Conservation (phyloP, 2,888 invertebrate species). For the Erebia aethiops region DNA sequence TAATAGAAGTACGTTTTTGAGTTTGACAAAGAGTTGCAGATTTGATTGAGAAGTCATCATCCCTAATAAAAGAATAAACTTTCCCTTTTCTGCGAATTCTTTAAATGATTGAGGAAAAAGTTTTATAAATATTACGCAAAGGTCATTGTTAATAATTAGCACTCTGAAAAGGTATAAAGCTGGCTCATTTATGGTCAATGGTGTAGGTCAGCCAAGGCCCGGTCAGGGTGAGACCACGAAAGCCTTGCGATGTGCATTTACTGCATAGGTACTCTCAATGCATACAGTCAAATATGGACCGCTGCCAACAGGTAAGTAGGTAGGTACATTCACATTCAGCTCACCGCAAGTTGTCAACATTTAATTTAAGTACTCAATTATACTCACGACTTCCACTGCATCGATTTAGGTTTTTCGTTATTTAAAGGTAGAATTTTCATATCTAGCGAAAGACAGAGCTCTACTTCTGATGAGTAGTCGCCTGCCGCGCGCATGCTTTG, state of each 20-base stretch:
- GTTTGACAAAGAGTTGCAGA: too few relatives aligned
- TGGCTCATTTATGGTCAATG: constrained; percentile 36
- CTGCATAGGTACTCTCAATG: constrained; percentile 40
- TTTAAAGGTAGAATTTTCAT: too few relatives aligned
- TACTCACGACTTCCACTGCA: too few relatives aligned
- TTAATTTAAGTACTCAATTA: not conserved
- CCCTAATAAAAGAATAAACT: not conserved
- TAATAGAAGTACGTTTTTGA: too few relatives aligned
- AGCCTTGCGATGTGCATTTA: constrained; percentile 42
- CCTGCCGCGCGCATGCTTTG: too few relatives aligned
- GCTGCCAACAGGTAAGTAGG: constrained; percentile 36
- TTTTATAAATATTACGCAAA: constrained; percentile 16
- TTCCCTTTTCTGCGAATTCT: not conserved
- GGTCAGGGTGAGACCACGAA: constrained; percentile 56
- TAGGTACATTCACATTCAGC: constrained; percentile 19
- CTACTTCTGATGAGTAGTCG: too few relatives aligned
- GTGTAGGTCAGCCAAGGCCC: constrained; percentile 35
- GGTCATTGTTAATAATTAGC: constrained; percentile 34
- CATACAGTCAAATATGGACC: constrained; percentile 41
- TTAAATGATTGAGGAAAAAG: constrained; percentile 33
- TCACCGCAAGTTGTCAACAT: constrained; percentile 16
- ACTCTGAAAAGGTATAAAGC: constrained; percentile 39
- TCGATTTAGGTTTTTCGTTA: too few relatives aligned
- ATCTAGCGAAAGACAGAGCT: too few relatives aligned
- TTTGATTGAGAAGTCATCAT: too few relatives aligned